Base-by-base conservation (phyloP, 2,888 invertebrate genomes). In the Athalia circularis region DNA sequence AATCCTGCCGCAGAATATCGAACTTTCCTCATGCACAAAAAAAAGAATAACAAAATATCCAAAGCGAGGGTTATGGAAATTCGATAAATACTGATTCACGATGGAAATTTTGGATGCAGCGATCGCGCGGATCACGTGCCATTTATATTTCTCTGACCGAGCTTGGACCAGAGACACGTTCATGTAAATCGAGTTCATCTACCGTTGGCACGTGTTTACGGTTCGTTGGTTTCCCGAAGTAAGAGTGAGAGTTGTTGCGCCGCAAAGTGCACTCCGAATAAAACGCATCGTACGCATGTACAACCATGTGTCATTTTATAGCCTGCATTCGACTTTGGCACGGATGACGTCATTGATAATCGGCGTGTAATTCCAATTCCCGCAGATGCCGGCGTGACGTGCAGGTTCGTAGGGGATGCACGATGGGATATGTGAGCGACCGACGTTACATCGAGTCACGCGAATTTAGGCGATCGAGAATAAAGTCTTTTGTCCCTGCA, bases 281-380 rank as follows among this genome's bases (percentile, higher is more conserved):
- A 47, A 47, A 15, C 59, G 13, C 45, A 70, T 6, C 47, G 59
- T 11, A 54, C 47, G 13, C 45, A 47, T 47, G 59, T 8, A 13
- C n/a, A n/a, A n/a, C 47, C 8, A 13, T 45, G 9, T 62, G 13
- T 13, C 47, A 72, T 72, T 72, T 72, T 72, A 72, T 72, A 59
- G 72, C 57, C 72, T 47, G 9, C 8, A 15, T 45, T 72, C 57
- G 47, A 15, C 59, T 47, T 47, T 59, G 45, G 13, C 13, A 45
- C 72, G 59, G 1, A 77, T 80, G 77, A 75, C 78, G 59, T 79
- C 80, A 77, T 80, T 79, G 84, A 82, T 81, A 85, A 84, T 84
- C 83, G 82, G 81, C 84, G 84, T 85, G 82, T 85, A 85, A 85
- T 85, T 85, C 79, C 81, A 80, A 82, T 83, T 82, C 81, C 80